phyloP scores from a whole-genome alignment of 1,140 invertebrate genomes.

The Matsumurasca onukii region DNA sequence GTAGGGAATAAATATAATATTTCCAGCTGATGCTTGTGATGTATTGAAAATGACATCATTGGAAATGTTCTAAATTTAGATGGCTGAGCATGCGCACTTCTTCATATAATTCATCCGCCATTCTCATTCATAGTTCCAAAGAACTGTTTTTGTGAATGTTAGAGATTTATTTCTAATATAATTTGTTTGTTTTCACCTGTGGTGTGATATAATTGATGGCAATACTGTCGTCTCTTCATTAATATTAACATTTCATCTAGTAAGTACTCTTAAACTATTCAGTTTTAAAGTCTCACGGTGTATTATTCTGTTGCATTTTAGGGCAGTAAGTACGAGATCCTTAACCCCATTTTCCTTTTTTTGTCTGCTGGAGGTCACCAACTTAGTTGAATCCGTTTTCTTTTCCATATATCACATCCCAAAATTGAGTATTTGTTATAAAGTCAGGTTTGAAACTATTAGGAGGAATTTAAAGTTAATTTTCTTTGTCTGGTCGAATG shows the following conservation, averaged over 20 bases:
- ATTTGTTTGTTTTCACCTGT: not conserved
- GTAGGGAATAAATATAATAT: no score
- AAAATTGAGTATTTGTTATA: not conserved
- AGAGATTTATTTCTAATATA: not conserved
- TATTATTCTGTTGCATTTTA: no score
- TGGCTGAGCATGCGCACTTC: slow-evolving; percentile 30
- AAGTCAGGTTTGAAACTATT: not conserved
- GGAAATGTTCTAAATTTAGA: slow-evolving; percentile 30
- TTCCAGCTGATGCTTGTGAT: no score
- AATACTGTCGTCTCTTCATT: not conserved
- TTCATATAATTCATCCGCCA: slow-evolving; percentile 29
- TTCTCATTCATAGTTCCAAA: slow-evolving; percentile 33
- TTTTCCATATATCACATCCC: not conserved
- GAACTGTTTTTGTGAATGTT: slow-evolving; percentile 10
- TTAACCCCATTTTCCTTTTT: slow-evolving; percentile 27
- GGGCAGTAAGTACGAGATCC: no score
- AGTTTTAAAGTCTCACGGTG: not conserved
- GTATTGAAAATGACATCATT: slow-evolving; percentile 31
- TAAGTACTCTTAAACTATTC: not conserved
- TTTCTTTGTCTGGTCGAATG: not conserved
- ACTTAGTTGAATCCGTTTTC: not conserved
- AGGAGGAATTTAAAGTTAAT: not conserved
- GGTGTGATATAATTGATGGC: no score
- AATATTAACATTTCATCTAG: not conserved
- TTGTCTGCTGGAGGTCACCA: slow-evolving; percentile 27